Conservation (phyloP, 2,888 invertebrate genomes). For the Lordiphosa fenestrarum region DNA sequence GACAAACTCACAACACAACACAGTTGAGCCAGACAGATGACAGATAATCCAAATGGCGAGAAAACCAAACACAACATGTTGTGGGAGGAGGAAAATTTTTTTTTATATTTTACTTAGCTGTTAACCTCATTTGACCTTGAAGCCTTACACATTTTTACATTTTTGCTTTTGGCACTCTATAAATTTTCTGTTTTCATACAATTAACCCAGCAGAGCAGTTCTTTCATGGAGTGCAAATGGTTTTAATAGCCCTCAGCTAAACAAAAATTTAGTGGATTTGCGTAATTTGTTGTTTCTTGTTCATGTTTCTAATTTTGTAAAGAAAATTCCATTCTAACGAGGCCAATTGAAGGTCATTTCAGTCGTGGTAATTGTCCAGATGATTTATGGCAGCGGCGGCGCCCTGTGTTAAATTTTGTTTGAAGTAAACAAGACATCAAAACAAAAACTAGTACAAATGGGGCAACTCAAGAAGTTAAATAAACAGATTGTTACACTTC, state of each 20-base stretch:
- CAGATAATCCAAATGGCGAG: conserved; percentile 44
- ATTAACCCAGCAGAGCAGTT: conserved; percentile 26
- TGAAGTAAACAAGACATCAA: conserved; percentile 9
- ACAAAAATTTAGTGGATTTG: conserved; percentile 35
- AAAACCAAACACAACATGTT: conserved; percentile 9
- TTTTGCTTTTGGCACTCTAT: conserved; percentile 22
- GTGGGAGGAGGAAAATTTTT: not conserved
- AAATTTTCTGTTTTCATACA: conserved; percentile 26
- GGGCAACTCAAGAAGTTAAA: conserved; percentile 1
- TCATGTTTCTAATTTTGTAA: conserved; percentile 10
- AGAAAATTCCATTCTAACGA: conserved; percentile 17
- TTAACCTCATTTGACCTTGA: conserved; percentile 47
- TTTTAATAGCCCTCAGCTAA: conserved; percentile 27
- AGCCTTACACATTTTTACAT: not conserved
- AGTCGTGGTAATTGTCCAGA: conserved; percentile 30
- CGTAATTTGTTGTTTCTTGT: conserved; percentile 35
- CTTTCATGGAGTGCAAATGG: conserved; percentile 14
- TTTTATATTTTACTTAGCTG: not conserved
- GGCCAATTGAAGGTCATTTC: conserved; percentile 30
- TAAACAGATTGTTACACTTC: not conserved
- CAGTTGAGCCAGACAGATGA: conserved; percentile 59
- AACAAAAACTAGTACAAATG: not conserved
- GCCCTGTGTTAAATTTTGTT: conserved; percentile 23
- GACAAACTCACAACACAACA: conserved; percentile 18
- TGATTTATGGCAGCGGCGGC: conserved; percentile 30